Evolutionary conservation across 2,888 invertebrate species (phyloP), one percentile per base, ranked within the genome.

Genomic region (Belgica antarctica): DNA sequence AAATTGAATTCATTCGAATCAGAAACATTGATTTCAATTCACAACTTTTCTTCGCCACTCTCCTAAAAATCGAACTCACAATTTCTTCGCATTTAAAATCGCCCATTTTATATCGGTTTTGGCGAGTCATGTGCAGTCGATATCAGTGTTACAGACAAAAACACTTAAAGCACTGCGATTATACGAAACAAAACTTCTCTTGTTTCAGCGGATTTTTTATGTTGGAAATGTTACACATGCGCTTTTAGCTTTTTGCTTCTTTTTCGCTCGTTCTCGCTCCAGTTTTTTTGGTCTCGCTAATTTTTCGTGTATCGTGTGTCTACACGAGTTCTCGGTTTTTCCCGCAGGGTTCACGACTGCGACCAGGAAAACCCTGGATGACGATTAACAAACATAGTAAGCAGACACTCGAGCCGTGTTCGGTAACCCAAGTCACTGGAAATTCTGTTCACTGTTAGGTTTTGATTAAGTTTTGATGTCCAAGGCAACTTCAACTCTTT

Each of bases 91-190:
- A n/a, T n/a, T n/a, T n/a, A n/a, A n/a, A n/a, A n/a, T 46, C 46
- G 12, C 4, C 46, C 46, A 46, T 46, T 46, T 46, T 46, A 46
- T 46, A 4, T n/a, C 4, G 15, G 17, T 46, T 46, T 46, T 15
- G 34, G n/a, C n/a, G 22, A 41, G 63, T 63, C 63, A 63, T 63
- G 63, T 41, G 63, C 63, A 63, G 63, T 41, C 31, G n/a, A n/a
- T n/a, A n/a, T n/a, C n/a, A n/a, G n/a, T n/a, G n/a, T 24, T 28
- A 27, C 65, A 66, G 65, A 66, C 65, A 47, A 66, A 66, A 66
- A 66, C 65, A 66, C 46, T 66, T 66, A 66, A 66, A 66, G 46
- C 65, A 27, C 25, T 24, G 65, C 65, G 65, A 66, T 66, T 66
- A 66, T 47, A 47, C 47, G 65, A 46, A 41, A 41, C 36, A 63